phyloP scores from a whole-genome alignment of 2,888 invertebrate species.

The Coenonympha glycerion region DNA sequence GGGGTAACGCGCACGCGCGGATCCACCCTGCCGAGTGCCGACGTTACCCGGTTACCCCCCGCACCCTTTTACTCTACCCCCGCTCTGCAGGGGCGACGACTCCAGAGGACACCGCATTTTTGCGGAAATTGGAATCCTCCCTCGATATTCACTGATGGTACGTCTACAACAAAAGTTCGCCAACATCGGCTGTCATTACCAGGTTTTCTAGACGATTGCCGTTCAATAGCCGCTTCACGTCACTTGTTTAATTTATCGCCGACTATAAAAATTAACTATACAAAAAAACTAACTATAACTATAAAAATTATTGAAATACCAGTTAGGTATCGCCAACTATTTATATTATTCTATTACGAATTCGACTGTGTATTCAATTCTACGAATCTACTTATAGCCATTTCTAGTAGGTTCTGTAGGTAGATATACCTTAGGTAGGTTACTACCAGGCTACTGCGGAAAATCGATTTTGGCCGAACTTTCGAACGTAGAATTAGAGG shows the following conservation, averaged over 20 bases:
- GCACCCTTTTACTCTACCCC: conserved; percentile 35
- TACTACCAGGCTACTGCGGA: too few relatives aligned
- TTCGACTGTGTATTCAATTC: too few relatives aligned
- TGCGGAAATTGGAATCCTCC: conserved; percentile 66
- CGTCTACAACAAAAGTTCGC: conserved; percentile 30
- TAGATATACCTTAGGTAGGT: too few relatives aligned
- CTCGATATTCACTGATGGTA: conserved; percentile 42
- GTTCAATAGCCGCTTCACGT: conserved; percentile 12
- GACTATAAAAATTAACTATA: conserved; percentile 11
- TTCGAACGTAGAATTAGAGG: too few relatives aligned
- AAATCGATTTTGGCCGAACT: too few relatives aligned
- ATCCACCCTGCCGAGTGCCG: conserved; percentile 41
- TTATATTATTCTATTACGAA: background rate
- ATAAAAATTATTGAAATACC: too few relatives aligned
- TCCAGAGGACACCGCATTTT: conserved; percentile 64
- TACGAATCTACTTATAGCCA: background rate
- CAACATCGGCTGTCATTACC: conserved; percentile 26
- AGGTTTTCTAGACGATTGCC: conserved; percentile 10
- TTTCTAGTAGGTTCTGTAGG: too few relatives aligned
- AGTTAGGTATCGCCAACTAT: background rate
- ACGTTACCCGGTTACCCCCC: conserved; percentile 31
- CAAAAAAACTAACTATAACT: background rate
- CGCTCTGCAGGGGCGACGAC: conserved; percentile 44
- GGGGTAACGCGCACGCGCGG: conserved; percentile 50
- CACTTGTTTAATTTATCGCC: conserved; percentile 16